Evolutionary conservation across 2,113 vertebrate species (phyloP), one percentile per base, ranked within the genome.

Genomic region (Triplophysa tibetana): DNA sequence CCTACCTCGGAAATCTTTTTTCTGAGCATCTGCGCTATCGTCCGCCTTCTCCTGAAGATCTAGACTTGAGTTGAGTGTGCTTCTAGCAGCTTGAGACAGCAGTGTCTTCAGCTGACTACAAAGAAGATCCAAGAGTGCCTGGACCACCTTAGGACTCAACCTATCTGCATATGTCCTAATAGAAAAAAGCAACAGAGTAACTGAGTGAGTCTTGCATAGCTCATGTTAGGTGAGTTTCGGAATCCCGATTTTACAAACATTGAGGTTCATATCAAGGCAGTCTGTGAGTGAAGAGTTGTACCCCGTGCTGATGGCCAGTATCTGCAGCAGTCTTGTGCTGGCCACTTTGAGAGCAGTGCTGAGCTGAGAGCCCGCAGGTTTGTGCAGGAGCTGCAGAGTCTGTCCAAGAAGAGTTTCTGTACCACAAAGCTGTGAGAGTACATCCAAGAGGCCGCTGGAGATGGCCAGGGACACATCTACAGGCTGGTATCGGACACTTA

Each of bases 51-150:
- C 92, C 72, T 95, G 94, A 0, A 85, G 90, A 78, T 96, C 94
- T 81, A 92, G 92, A 81, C 93, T 94, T 19, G 93, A 88, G 21
- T 92, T 90, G 84, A 95, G 91, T 2, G 94, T 91, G 41, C 93
- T 91, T n/a, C 96, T 94, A 29, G 96, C 94, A 29, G 97, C 94
- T 90, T 97, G 96, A 7, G 96, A 95, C 1, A 99, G 89, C 67
- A 98, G 92, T 87, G 96, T 98, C 90, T 99, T 99, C 91, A 99
- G 90, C 82, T 99, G 97, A 85, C 97, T 98, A 84, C 97, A 99
- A 0, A 99, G 92, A 21, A 99, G 91, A 89, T 99, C 97, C 89
- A 99, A 89, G 86, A 99, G 90, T 6, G 96, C 95, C 8, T 98
- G 97, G n/a, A 99, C 97, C 76, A 99, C 95, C 83, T 98, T 99